These are phyloP conservation scores for Capitulum mitella DNA, from an alignment of 2,888 invertebrate genomes.

Conservation along the genomic window DNA sequence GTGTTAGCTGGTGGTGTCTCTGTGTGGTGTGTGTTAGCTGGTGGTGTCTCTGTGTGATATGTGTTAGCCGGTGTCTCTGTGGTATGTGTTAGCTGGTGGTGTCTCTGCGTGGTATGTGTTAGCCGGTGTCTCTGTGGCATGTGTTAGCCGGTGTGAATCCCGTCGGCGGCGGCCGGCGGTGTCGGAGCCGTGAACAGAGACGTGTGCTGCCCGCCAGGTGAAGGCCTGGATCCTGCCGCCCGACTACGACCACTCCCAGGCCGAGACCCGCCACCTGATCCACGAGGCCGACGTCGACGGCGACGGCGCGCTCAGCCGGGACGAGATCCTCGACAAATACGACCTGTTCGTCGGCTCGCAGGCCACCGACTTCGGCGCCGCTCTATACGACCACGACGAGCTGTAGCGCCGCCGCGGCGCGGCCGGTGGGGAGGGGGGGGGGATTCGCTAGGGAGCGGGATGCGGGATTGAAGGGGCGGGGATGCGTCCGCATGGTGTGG, in stretches of 20 bases:
- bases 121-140: too few relatives aligned
- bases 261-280: slow-evolving; percentile 90
- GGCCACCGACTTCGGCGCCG: slow-evolving; percentile 97
- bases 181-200: too few relatives aligned
- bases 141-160: too few relatives aligned
- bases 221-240: slow-evolving; percentile 89
- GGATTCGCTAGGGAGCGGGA: too few relatives aligned
- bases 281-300: slow-evolving; percentile 88
- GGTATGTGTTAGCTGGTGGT: background rate
- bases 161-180: too few relatives aligned
- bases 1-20: background rate
- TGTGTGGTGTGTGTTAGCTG: background rate
- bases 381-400: slow-evolving; percentile 88
- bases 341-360: slow-evolving; percentile 98
- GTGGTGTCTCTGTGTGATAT: background rate
- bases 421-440: background rate
- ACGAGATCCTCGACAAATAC: slow-evolving; percentile 87
- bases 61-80: too few relatives aligned
- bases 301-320: slow-evolving; percentile 79
- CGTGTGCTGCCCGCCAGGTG: slow-evolving; percentile 43
- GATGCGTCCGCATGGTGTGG: too few relatives aligned
- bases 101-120: slow-evolving; percentile 33
- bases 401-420: slow-evolving; percentile 54
- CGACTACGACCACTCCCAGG: slow-evolving; percentile 94
- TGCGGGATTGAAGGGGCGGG: too few relatives aligned